A percentile compares a stretch with the other conserved stretches of the same genome.
phyloP scores from a whole-genome alignment of 1,140 invertebrate species.

The Teleogryllus occipitalis region DNA sequence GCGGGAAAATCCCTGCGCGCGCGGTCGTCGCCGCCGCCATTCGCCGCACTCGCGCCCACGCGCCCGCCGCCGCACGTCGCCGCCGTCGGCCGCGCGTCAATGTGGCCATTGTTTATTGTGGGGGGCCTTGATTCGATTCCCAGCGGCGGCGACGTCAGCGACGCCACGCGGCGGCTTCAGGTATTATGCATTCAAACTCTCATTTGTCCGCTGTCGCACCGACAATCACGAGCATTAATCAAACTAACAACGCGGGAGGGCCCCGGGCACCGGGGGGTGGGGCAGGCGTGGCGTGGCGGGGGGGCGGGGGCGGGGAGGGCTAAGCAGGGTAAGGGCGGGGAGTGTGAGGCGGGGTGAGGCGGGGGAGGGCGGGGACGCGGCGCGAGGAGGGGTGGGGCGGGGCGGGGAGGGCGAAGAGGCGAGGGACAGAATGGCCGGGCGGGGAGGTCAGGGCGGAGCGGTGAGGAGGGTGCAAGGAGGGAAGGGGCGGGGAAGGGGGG shows the following conservation, averaged over 20 bases:
- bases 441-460: too few species aligned
- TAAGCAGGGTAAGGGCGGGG: too few species aligned
- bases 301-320: too few species aligned
- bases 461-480: too few species aligned
- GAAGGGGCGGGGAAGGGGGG: too few species aligned
- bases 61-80: not conserved
- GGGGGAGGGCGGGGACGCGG: not conserved
- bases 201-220: not conserved
- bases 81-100: not conserved
- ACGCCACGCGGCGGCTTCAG: not conserved
- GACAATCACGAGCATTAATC: not conserved
- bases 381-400: too few species aligned
- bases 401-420: too few species aligned
- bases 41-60: not conserved
- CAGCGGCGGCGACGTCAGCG: not conserved
- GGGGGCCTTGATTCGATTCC: not conserved
- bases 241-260: not conserved
- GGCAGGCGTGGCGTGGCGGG: not conserved
- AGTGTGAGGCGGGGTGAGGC: not conserved
- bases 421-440: too few species aligned
- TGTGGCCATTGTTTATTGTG: not conserved
- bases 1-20: too few species aligned
- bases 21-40: not conserved
- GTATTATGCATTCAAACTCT: constrained; percentile 5
- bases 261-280: too few species aligned